Evolutionary conservation across 2,888 invertebrate genomes (phyloP), one percentile per base, ranked within the genome.

Genomic region (Nemotelus pantherinus): DNA sequence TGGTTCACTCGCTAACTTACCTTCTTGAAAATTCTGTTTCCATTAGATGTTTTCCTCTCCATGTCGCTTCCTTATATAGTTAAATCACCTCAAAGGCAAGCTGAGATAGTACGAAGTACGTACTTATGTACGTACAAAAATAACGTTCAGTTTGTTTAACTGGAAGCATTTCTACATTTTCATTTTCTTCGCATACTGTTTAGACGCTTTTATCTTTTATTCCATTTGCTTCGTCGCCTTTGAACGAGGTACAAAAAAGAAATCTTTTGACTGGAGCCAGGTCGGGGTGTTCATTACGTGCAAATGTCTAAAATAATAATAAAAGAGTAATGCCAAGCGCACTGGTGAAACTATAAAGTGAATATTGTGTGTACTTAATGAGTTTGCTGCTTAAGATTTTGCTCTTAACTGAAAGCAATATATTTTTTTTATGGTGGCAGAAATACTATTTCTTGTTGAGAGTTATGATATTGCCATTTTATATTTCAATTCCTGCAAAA

Each of bases 221-320:
- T 57, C 10, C 57, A 10, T 57, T 25, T 10, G 10, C 25, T 57
- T 57, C 57, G 57, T n/a, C 25, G 41, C 43, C n/a, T 63, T 39
- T 25, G 6, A 5, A 43, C 43, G 25, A 5, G 53, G 53, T 43
- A n/a, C 9, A 63, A 3, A 43, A 3, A 63, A 53, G 10, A 70
- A 70, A 55, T 53, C n/a, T n/a, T 70, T 53, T 55, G 55, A 70
- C 53, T 55, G 70, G 55, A 53, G 55, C 43, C 47, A n/a, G n/a
- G 70, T 43, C 55, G 70, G 70, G 53, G n/a, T n/a, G 70, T 70
- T 70, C 70, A 70, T 70, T 70, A 55, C 70, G 70, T 70, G 70
- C 53, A 50, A 70, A 55, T 70, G 39, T 70, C 53, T 53, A 5
- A 5, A 47, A 41, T 25, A 44, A 65, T 45, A 53, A 70, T 10